phyloP scores from a whole-genome alignment of 1,140 invertebrate species.

The Drosophila nigrodunni region DNA sequence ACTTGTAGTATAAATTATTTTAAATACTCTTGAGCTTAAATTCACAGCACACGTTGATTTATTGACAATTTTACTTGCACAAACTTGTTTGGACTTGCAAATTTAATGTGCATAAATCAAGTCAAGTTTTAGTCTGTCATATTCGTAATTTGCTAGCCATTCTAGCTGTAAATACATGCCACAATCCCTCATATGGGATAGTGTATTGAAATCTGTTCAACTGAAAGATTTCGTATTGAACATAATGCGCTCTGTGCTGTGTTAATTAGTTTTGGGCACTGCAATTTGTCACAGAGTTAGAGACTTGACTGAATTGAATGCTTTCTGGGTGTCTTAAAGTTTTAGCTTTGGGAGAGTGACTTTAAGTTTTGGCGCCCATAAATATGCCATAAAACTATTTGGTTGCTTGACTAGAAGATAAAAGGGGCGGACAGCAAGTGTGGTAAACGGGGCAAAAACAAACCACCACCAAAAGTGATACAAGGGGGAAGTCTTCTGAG shows the following conservation, averaged over 20 bases:
- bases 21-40: no score
- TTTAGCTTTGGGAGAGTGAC: conserved; percentile 64
- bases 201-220: conserved; percentile 28
- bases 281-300: conserved; percentile 70
- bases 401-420: conserved; percentile 72
- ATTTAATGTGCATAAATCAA: no score
- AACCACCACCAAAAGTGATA: conserved; percentile 19
- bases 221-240: conserved; percentile 27
- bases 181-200: not conserved
- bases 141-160: not conserved
- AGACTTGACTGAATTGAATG: conserved; percentile 50
- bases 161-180: not conserved
- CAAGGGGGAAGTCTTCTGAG: conserved; percentile 30
- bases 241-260: conserved; percentile 52
- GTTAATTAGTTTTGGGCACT: conserved; percentile 74
- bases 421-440: conserved; percentile 78
- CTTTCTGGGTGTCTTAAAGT: conserved; percentile 65
- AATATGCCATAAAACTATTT: conserved; percentile 82
- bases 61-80: no score
- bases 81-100: no score
- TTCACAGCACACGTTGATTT: no score
- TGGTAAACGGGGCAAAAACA: conserved; percentile 49
- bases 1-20: no score
- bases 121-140: not conserved
- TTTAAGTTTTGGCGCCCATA: conserved; percentile 81